These are phyloP conservation scores for Spea multiplicata DNA, from an alignment of 2,113 vertebrate species.

Conservation along the genomic window DNA sequence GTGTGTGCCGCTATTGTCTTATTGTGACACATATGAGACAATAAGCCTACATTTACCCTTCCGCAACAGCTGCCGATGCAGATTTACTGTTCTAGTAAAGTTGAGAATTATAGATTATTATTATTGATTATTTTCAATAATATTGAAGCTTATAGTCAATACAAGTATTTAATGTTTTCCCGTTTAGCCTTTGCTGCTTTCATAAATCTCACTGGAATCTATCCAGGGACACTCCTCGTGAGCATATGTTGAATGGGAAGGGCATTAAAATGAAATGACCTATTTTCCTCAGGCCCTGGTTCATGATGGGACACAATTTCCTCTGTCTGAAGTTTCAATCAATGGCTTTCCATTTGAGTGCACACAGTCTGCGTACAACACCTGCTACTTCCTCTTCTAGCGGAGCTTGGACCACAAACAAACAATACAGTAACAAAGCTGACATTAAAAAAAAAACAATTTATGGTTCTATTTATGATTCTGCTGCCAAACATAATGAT, in stretches of 20 bases:
- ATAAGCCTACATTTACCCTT: too few species aligned
- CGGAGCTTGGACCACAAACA: neutral
- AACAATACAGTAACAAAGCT: neutral
- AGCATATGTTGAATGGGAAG: conserved; percentile 21
- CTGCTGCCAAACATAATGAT: neutral
- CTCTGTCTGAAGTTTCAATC: conserved; percentile 30
- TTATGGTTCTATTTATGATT: neutral
- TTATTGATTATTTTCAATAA: too few species aligned
- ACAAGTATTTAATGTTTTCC: too few species aligned
- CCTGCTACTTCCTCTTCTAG: conserved; percentile 14
- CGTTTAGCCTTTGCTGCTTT: neutral
- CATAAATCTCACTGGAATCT: neutral
- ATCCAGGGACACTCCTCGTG: neutral
- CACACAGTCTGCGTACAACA: conserved; percentile 8
- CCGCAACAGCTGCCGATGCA: too few species aligned
- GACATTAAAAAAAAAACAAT: too few species aligned
- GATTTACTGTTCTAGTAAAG: too few species aligned
- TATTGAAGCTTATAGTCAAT: too few species aligned
- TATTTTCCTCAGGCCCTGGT: conserved; percentile 7
- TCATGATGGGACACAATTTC: conserved; percentile 32
- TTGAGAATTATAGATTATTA: too few species aligned
- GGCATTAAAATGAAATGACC: conserved; percentile 15
- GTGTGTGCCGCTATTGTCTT: too few species aligned
- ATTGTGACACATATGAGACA: too few species aligned
- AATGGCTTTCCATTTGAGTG: conserved; percentile 22